phyloP scores from a whole-genome alignment of 2,113 vertebrate species.

The Prochilodus magdalenae region DNA sequence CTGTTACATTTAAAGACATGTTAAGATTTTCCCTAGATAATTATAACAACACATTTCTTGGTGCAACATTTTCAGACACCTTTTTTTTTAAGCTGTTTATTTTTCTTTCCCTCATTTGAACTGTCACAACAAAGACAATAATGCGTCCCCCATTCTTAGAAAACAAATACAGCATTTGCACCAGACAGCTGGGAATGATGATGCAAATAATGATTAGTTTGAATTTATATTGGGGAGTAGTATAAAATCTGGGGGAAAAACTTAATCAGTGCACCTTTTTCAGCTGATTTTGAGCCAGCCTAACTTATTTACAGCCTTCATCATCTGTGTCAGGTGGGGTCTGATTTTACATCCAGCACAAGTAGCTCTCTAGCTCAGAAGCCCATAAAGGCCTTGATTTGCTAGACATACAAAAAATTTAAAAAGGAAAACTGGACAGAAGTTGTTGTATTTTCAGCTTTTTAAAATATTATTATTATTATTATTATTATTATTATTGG shows the following conservation, averaged over 20 bases:
- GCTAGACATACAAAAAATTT: too few relatives aligned
- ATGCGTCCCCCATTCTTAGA: neutral
- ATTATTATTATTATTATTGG: too few relatives aligned
- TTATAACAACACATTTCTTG: neutral
- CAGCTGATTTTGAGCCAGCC: slow-evolving; percentile 11
- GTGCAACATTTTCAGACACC: neutral
- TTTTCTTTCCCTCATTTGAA: too few relatives aligned
- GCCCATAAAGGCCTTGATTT: too few relatives aligned
- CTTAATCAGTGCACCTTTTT: neutral
- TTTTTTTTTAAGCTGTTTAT: too few relatives aligned
- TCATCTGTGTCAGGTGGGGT: too few relatives aligned
- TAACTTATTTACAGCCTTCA: neutral
- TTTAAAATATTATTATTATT: too few relatives aligned
- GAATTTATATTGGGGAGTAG: neutral
- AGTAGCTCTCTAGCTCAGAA: too few relatives aligned
- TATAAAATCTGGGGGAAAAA: neutral
- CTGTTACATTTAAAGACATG: neutral
- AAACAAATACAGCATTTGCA: neutral
- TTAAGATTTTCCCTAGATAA: too few relatives aligned
- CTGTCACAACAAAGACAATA: neutral
- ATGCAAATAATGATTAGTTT: neutral
- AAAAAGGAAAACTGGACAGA: too few relatives aligned
- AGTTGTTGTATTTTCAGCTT: neutral
- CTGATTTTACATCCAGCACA: too few relatives aligned
- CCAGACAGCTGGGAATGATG: neutral